Evolutionary conservation across 2,113 vertebrate species (phyloP).

Genomic region (Rallus limicola): DNA sequence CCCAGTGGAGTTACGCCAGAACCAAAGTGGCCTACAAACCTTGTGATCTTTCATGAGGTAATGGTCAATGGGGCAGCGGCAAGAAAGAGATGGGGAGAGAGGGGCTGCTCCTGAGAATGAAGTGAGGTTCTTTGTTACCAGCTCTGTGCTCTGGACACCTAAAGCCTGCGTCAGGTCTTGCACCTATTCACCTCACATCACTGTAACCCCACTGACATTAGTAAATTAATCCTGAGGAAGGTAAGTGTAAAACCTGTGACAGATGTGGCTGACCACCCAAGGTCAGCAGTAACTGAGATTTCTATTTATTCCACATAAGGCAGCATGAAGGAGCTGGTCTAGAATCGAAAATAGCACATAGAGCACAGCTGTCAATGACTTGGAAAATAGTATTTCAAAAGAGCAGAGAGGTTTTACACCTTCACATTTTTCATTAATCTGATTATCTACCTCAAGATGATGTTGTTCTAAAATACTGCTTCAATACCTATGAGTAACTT

Average conservation of each 20-base stretch:
- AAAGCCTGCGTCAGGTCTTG: not conserved
- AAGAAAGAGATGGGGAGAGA: not conserved
- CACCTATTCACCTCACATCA: not conserved
- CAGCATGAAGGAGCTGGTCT: not conserved
- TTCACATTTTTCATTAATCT: not conserved
- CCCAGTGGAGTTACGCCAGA: not conserved
- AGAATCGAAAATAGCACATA: not conserved
- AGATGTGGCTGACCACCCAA: not conserved
- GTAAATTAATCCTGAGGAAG: not conserved
- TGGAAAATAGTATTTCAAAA: not conserved
- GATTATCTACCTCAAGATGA: not conserved
- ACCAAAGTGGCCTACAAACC: not conserved
- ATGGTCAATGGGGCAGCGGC: not conserved
- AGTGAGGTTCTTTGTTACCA: not conserved
- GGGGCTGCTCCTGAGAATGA: fast-evolving
- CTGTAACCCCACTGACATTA: not conserved
- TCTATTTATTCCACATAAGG: not conserved
- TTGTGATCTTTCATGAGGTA: not conserved
- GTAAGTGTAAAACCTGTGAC: not conserved
- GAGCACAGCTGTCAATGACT: not conserved
- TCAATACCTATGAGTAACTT: not conserved
- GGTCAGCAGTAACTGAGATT: not conserved
- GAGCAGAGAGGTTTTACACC: not conserved
- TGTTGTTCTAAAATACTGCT: not conserved
- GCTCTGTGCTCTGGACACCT: not conserved